Evolutionary conservation across 1,140 invertebrate species (phyloP), one percentile per base, ranked within the genome.

Genomic region (Drosophila pandora): DNA sequence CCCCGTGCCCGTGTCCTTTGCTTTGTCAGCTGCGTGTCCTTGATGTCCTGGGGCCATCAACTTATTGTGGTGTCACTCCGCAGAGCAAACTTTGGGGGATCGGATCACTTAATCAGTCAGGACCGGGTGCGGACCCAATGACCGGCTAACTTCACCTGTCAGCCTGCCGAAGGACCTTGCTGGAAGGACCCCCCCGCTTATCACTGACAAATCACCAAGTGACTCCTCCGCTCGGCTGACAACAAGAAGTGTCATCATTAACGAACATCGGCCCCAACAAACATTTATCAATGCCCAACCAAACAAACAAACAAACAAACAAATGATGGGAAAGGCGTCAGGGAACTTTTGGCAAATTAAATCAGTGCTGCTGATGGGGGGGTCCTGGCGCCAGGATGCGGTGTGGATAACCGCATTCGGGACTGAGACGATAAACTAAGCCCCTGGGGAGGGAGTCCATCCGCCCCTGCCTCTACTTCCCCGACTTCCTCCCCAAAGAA

Each of bases 241-340:
- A 84, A 75, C 70, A 76, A 70, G 82, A 84, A 77, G 81, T 85
- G 84, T 85, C 81, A 85, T 85, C 81, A 85, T 85, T 85, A 87
- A 85, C 73, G 55, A 78, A 54, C 82, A 61, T 52, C 78, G 79
- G 70, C 22, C 59, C 57, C 59, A 32, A 22, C 67, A 78, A 68
- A 81, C 72, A 78, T 84, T 87, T 77, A 74, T 84, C 80, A 84
- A 82, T 68, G 80, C 64, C 79, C 73, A 65, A 59, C 68, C 79
- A 77, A 65, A 59, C 68, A 75, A 43, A 13, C 30, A 25, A 22
- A 30, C 72, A 85, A 73, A 79, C 55, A 37, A 41, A 25, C 52
- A 59, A 85, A 81, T 61, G 81, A 81, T 87, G 79, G 69, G 75
- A 63, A 69, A 87, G 68, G 81, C 79, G 75, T 70, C 75, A 55